These are phyloP conservation scores for Scomber scombrus DNA, from an alignment of 2,113 vertebrate genomes.

Conservation along the genomic window DNA sequence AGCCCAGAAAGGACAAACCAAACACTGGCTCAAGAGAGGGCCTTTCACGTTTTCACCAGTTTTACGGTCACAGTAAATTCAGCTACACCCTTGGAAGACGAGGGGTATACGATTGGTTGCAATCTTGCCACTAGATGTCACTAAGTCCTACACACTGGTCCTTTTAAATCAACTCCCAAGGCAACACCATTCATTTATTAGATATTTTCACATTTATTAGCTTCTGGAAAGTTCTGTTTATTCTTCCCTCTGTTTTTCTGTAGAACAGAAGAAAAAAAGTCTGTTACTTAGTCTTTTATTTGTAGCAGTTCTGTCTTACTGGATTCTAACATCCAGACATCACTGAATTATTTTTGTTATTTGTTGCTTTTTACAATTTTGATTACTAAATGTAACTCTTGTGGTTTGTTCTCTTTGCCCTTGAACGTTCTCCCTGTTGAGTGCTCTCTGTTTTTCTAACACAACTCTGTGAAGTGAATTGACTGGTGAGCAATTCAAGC, in stretches of 20 bases:
- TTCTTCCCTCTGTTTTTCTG: not conserved
- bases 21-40: too few relatives aligned
- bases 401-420: not conserved
- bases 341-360: not conserved
- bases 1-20: too few relatives aligned
- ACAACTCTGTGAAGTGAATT: too few relatives aligned
- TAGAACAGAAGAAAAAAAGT: not conserved
- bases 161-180: not conserved
- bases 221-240: not conserved
- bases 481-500: too few relatives aligned
- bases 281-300: not conserved
- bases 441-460: not conserved
- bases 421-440: not conserved
- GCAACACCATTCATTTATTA: not conserved
- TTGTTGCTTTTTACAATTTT: not conserved
- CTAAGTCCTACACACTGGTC: too few relatives aligned
- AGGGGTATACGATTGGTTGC: too few relatives aligned
- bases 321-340: not conserved
- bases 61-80: too few relatives aligned
- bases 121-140: too few relatives aligned
- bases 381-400: not conserved
- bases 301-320: not conserved
- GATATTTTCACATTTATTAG: constrained; percentile 15
- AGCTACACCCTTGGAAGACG: too few relatives aligned
- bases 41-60: too few relatives aligned